Percentiles rank a stretch among this genome's conserved stretches.
Conservation (phyloP, 64 coral and sea anemone species). For the Stichodactyla helianthus region DNA sequence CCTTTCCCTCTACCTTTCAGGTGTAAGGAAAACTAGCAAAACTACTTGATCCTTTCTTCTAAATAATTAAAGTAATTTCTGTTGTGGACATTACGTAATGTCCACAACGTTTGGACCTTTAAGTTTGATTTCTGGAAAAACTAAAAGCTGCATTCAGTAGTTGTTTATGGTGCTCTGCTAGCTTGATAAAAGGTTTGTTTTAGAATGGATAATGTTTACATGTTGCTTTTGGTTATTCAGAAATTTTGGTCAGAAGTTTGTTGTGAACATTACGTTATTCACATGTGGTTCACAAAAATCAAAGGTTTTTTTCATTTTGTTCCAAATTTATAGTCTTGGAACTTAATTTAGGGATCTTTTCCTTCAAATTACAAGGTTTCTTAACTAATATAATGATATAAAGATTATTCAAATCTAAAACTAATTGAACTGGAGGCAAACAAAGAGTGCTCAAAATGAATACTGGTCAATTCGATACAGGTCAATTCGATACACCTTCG, state of each 20-base stretch:
- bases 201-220: background rate
- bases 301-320: background rate
- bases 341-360: conserved; percentile 1
- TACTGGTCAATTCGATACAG: no score
- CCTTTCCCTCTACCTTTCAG: background rate
- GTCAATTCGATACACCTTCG: no score
- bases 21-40: background rate
- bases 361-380: background rate
- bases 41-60: background rate
- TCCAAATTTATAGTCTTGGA: background rate
- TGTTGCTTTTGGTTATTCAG: conserved; percentile 2
- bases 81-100: conserved; percentile 30
- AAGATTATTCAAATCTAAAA: no score
- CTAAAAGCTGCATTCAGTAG: background rate
- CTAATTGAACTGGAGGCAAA: no score
- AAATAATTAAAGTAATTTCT: conserved; percentile 5
- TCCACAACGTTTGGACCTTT: conserved; percentile 22
- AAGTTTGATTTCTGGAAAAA: conserved; percentile 3
- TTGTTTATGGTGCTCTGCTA: conserved; percentile 5
- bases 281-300: conserved; percentile 8
- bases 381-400: no score
- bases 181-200: conserved; percentile 3
- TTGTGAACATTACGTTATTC: conserved; percentile 20
- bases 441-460: background rate
- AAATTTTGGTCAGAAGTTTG: background rate